Evolutionary conservation across 2,797 vertebrate genomes (phyloP).

Genomic region (Pogonophryne albipinna): DNA sequence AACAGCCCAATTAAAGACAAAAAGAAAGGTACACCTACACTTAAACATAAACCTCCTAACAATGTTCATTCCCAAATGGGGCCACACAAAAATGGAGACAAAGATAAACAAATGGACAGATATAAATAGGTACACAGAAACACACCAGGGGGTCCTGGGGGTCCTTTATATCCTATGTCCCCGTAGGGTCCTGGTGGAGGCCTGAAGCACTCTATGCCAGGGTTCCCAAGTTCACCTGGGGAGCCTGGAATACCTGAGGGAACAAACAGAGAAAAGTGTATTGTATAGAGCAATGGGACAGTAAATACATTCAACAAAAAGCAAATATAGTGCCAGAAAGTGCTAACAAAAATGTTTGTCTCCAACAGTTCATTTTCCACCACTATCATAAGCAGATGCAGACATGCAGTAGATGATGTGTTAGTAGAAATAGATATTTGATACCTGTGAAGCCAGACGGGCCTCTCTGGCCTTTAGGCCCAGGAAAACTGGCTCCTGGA

Average conservation of each 20-base stretch:
- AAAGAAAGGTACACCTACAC: neutral
- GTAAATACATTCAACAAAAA: neutral
- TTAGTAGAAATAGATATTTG: conserved; percentile 2
- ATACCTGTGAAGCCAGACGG: conserved; percentile 63
- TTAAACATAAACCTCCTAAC: neutral
- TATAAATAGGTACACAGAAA: conserved; percentile 2
- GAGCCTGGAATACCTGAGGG: conserved; percentile 54
- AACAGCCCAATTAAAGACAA: neutral
- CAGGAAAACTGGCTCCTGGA: conserved; percentile 39
- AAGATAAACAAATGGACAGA: neutral
- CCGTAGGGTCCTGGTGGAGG: conserved; percentile 40
- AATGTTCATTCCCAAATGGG: neutral
- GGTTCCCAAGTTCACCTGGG: conserved; percentile 56
- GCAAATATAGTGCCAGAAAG: neutral
- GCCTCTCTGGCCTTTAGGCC: conserved; percentile 62
- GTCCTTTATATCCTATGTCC: conserved; percentile 61
- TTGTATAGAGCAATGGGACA: neutral
- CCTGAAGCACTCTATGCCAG: conserved; percentile 28
- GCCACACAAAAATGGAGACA: neutral
- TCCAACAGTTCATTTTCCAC: neutral
- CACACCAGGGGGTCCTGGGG: conserved; percentile 59
- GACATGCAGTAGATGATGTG: neutral
- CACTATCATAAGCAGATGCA: neutral
- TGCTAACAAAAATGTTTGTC: neutral
- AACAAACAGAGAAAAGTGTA: conserved; percentile 10